Evolutionary conservation across 1,140 invertebrate genomes (phyloP), one percentile per base, ranked within the genome.

Genomic region (Drepana arcuata): DNA sequence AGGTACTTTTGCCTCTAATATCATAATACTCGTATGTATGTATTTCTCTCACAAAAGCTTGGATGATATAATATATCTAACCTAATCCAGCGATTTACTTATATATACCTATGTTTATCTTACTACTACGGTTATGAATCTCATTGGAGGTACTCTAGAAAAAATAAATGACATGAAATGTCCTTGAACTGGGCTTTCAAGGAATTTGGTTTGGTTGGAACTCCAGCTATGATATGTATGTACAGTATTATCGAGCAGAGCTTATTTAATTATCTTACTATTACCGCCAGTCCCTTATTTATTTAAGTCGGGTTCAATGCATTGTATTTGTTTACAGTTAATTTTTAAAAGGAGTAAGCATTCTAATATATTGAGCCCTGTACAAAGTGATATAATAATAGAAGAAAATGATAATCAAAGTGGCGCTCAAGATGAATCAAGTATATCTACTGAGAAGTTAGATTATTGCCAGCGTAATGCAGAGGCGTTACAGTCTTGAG

Each of bases 331-430:
- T 7, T 61, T 62, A 30, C 30, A 64, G 60, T 31, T 67, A 12
- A 49, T 67, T 33, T 63, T 67, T 31, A 67, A 63, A 43, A 54
- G 44, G 35, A 58, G 56, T 23, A 59, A 60, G 34, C 55, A 56
- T 31, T 59, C 55, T 6, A 50, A 42, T 37, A 34, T 37, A 15
- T 14, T 53, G 21, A 60, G 48, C 33, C 30, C 43, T 9, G 29
- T 24, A 16, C 38, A 45, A 40, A 61, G 54, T 27, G 15, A 28
- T 14, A 38, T 41, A 14, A 21, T 10, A 7, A 3, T 38, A 16
- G 16, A 30, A 14, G 11, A 12, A 5, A 41, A 36, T 9, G 39
- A 39, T 10, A 34, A 35, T 23, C 15, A 32, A 34, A 30, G n/a
- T n/a, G n/a, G n/a, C n/a, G n/a, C n/a, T n/a, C n/a, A n/a, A n/a